Conservation (phyloP, 2,888 invertebrate species). For the Hemaris fuciformis region DNA sequence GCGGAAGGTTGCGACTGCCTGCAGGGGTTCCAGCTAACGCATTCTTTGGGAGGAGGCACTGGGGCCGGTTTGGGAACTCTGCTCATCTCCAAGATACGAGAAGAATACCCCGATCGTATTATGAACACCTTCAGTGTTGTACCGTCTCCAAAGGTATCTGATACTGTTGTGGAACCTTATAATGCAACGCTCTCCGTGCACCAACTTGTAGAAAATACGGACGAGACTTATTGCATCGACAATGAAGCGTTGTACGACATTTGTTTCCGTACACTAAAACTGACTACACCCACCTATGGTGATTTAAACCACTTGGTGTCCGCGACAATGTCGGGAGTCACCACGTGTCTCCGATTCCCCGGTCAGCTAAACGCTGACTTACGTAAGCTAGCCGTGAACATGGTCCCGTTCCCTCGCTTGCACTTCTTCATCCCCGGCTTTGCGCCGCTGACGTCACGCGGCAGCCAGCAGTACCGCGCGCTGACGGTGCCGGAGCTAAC, state of each 20-base stretch:
- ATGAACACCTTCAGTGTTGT: slow-evolving; percentile 88
- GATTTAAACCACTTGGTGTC: slow-evolving; percentile 90
- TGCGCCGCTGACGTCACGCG: slow-evolving; percentile 90
- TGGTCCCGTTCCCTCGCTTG: slow-evolving; percentile 95
- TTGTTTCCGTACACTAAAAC: slow-evolving; percentile 88
- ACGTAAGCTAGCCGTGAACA: slow-evolving; percentile 92
- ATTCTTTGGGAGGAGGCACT: slow-evolving; percentile 87
- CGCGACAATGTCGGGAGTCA: slow-evolving; percentile 86
- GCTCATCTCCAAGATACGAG: slow-evolving; percentile 86
- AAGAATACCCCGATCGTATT: slow-evolving; percentile 88
- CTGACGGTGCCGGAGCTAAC: too few relatives aligned
- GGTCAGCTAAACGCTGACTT: slow-evolving; percentile 95
- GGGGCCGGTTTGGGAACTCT: slow-evolving; percentile 88
- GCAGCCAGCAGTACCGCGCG: slow-evolving; percentile 94
- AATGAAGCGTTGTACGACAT: too few relatives aligned
- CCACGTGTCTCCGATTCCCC: slow-evolving; percentile 91
- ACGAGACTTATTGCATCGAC: slow-evolving; percentile 89
- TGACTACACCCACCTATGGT: slow-evolving; percentile 88
- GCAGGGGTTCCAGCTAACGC: slow-evolving; percentile 85
- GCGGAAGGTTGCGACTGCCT: too few relatives aligned
- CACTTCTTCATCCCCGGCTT: slow-evolving; percentile 94
- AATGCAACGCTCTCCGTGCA: slow-evolving; percentile 88
- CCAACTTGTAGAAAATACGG: slow-evolving; percentile 88
- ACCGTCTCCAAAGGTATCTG: slow-evolving; percentile 88
- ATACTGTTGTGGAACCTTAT: slow-evolving; percentile 89